These are phyloP conservation scores for Aphelinus atriplicis DNA, from an alignment of 1,140 invertebrate genomes.

Conservation along the genomic window DNA sequence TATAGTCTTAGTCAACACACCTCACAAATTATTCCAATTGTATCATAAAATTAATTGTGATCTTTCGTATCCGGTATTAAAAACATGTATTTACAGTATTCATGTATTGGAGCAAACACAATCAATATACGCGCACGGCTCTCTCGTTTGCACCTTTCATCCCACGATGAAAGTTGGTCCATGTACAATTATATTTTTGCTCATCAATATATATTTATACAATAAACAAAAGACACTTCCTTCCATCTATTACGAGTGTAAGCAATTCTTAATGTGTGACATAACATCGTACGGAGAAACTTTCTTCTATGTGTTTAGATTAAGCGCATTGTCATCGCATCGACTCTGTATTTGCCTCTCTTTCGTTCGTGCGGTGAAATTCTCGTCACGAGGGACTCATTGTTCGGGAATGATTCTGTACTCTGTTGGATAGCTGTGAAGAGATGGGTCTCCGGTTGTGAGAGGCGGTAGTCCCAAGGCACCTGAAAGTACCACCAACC, in stretches of 20 bases:
- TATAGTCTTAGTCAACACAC: too few relatives aligned
- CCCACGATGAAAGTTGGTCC: slow-evolving; percentile 31
- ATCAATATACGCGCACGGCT: slow-evolving; percentile 5
- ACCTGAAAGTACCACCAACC: slow-evolving; percentile 61
- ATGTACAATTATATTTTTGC: slow-evolving; percentile 18
- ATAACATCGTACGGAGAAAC: background rate
- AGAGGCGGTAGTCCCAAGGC: slow-evolving; percentile 58
- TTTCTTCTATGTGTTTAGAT: background rate
- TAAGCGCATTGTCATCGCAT: slow-evolving; percentile 10
- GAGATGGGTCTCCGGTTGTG: slow-evolving; percentile 54
- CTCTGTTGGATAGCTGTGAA: slow-evolving; percentile 58
- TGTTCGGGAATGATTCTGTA: slow-evolving; percentile 63
- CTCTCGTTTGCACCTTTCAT: slow-evolving; percentile 9
- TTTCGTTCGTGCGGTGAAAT: slow-evolving; percentile 30
- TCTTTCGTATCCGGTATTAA: background rate
- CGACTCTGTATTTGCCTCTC: slow-evolving; percentile 1
- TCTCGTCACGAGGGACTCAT: slow-evolving; percentile 49
- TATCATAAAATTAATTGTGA: too few relatives aligned
- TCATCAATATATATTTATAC: too few relatives aligned
- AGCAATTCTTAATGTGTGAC: background rate
- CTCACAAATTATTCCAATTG: too few relatives aligned
- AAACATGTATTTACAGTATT: slow-evolving; percentile 24
- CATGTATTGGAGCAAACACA: slow-evolving; percentile 30
- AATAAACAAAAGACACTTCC: background rate
- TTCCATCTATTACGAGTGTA: background rate